Evolutionary conservation across 2,113 vertebrate species (phyloP), one percentile per base, ranked within the genome.

Genomic region (Neolamprologus toae): DNA sequence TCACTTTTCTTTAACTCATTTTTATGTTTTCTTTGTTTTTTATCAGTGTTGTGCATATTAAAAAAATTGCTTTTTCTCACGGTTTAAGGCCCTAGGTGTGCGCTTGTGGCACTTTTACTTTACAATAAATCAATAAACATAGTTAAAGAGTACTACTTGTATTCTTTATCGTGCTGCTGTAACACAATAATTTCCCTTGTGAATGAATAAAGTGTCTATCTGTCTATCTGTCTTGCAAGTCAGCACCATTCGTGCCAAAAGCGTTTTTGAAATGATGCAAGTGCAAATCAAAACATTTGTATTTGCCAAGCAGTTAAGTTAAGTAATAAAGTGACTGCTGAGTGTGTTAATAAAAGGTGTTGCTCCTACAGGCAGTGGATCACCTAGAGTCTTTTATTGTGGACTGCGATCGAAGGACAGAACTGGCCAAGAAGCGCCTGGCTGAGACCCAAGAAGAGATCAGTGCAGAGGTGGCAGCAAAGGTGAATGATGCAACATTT

Each of bases 381-480:
- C 98, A 99, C 93, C 95, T 99, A 95, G 98, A 99, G 84, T 98
- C 98, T 2, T 99, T 99, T 90, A 99, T 99, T 13, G 98, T 98
- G 0, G 99, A 99, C 87, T 99, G 99, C 84, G 99, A 99, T 84
- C 96, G 98, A 88, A 98, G 98, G 93, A 99, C 99, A 19, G 99
- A 99, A 51, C 94, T 99, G 49, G 98, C 99, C 33, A 99, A 99
- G 96, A 99, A 99, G 85, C 98, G 99, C 1, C 96, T 99, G 85
- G 98, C 98, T 26, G 99, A 99, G 95, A 99, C 99, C 2, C 99
- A 99, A 90, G 98, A 99, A 49, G 99, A 99, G 95, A 99, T 99
- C 93, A 99, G 99, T 53, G 98, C 99, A 23, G 99, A 99, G 92
- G 99, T 99, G 21, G 98, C 99, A 63, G 98, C 98, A 54, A 99